Conservation (phyloP, 2,888 invertebrate species). For the Volucella bombylans region DNA sequence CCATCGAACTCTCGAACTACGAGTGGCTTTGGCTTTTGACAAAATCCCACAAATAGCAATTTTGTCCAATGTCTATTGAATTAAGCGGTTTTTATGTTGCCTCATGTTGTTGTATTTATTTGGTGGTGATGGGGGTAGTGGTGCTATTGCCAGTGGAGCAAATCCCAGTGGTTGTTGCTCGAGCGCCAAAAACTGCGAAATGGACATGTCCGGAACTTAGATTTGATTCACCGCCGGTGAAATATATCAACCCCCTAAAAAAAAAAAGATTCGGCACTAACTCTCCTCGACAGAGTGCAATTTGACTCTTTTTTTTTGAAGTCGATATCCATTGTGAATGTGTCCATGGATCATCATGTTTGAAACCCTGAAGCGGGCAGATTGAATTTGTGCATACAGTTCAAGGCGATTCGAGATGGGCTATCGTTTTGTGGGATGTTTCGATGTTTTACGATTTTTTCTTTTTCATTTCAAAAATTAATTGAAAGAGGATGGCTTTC, state of each 20-base stretch:
- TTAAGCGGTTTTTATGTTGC: constrained; percentile 68
- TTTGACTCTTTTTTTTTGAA: constrained; percentile 18
- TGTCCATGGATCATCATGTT: constrained; percentile 55
- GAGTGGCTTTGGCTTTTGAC: constrained; percentile 1
- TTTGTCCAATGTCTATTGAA: constrained; percentile 71
- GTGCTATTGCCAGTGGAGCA: background rate
- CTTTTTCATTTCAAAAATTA: constrained; percentile 30
- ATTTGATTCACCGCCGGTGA: constrained; percentile 9
- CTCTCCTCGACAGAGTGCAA: constrained; percentile 37
- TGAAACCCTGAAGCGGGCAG: constrained; percentile 26
- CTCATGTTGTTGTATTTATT: background rate
- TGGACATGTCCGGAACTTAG: constrained; percentile 53
- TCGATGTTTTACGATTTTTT: background rate
- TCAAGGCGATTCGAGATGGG: constrained; percentile 61
- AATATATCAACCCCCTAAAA: background rate
- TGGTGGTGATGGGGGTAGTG: constrained; percentile 34
- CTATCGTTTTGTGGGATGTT: constrained; percentile 66
- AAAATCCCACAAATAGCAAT: constrained; percentile 72
- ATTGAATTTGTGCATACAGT: constrained; percentile 59
- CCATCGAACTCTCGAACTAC: too few relatives aligned
- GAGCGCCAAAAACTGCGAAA: constrained; percentile 48
- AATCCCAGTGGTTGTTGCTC: constrained; percentile 46
- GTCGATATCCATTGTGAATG: constrained; percentile 60
- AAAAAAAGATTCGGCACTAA: constrained; percentile 22
- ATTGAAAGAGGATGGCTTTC: constrained; percentile 1